Percentiles rank a stretch among this genome's conserved stretches.
Conservation (phyloP, 2,888 invertebrate species). For the Acleris holmiana region DNA sequence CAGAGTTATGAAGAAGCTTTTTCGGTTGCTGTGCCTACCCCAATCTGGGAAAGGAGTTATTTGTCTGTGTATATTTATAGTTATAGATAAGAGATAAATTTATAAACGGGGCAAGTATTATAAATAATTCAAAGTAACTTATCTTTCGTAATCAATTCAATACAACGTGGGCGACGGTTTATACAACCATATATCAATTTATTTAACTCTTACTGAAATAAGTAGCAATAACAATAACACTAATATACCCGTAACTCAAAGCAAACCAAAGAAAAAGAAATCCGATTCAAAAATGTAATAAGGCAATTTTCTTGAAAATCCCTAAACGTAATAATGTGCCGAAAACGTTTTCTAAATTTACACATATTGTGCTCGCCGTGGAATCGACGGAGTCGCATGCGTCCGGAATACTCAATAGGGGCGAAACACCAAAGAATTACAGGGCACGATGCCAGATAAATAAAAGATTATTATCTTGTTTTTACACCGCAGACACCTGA, state of each 20-base stretch:
- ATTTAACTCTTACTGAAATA: constrained; percentile 6
- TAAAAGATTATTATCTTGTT: constrained; percentile 43
- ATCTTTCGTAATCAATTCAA: too few relatives aligned
- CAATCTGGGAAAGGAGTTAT: too few relatives aligned
- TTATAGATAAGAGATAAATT: too few relatives aligned
- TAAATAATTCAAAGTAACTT: too few relatives aligned
- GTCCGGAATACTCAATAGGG: constrained; percentile 76
- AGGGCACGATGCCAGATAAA: constrained; percentile 55
- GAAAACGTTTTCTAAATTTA: constrained; percentile 82
- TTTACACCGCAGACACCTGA: constrained; percentile 41
- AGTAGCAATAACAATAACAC: constrained; percentile 18
- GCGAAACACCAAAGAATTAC: constrained; percentile 65
- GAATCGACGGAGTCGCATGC: constrained; percentile 73
- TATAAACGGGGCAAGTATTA: too few relatives aligned
- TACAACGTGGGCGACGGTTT: too few relatives aligned
- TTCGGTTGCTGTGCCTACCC: too few relatives aligned
- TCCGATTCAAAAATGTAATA: constrained; percentile 80
- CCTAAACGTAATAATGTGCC: constrained; percentile 82
- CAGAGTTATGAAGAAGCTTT: too few relatives aligned
- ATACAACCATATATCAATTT: too few relatives aligned
- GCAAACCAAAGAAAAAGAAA: constrained; percentile 71
- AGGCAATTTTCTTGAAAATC: constrained; percentile 83
- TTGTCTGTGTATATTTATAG: too few relatives aligned
- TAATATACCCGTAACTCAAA: constrained; percentile 49
- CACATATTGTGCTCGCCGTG: constrained; percentile 79